phyloP scores from a whole-genome alignment of 2,888 invertebrate genomes.

The Hoplodrina ambigua region DNA sequence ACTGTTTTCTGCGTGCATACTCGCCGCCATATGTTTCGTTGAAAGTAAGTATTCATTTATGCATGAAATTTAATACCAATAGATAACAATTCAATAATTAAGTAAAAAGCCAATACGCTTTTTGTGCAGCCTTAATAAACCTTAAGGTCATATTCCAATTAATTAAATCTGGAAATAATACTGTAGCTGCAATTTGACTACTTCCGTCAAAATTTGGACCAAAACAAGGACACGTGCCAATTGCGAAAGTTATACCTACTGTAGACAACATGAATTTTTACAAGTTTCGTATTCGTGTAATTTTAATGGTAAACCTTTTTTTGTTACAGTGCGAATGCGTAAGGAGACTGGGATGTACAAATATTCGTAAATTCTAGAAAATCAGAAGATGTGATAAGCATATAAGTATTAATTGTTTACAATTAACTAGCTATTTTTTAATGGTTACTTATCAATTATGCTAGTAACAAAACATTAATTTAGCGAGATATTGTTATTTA shows the following conservation, averaged over 20 bases:
- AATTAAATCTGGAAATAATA: background rate
- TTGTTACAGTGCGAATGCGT: slow-evolving; percentile 87
- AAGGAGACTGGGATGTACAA: slow-evolving; percentile 88
- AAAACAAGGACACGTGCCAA: slow-evolving; percentile 26
- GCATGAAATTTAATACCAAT: background rate
- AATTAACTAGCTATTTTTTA: slow-evolving; percentile 24
- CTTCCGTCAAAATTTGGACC: slow-evolving; percentile 8
- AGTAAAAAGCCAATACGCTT: background rate
- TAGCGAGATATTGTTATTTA: slow-evolving; percentile 49
- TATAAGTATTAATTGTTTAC: slow-evolving; percentile 42
- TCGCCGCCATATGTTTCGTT: slow-evolving; percentile 95
- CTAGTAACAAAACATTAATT: slow-evolving; percentile 41
- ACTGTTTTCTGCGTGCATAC: slow-evolving; percentile 94
- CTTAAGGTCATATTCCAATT: background rate
- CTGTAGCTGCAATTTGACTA: slow-evolving; percentile 3
- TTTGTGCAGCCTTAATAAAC: background rate
- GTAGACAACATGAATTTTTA: background rate
- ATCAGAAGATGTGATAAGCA: slow-evolving; percentile 31
- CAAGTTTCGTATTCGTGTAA: background rate
- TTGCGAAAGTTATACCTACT: slow-evolving; percentile 5
- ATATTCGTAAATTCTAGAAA: slow-evolving; percentile 77
- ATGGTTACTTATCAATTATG: slow-evolving; percentile 31
- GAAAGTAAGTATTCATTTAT: slow-evolving; percentile 92
- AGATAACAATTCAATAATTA: background rate
- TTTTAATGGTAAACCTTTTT: slow-evolving; percentile 52